Evolutionary conservation across 2,797 vertebrate species (phyloP), one percentile per base, ranked within the genome.

Genomic region (Xenops minutus): DNA sequence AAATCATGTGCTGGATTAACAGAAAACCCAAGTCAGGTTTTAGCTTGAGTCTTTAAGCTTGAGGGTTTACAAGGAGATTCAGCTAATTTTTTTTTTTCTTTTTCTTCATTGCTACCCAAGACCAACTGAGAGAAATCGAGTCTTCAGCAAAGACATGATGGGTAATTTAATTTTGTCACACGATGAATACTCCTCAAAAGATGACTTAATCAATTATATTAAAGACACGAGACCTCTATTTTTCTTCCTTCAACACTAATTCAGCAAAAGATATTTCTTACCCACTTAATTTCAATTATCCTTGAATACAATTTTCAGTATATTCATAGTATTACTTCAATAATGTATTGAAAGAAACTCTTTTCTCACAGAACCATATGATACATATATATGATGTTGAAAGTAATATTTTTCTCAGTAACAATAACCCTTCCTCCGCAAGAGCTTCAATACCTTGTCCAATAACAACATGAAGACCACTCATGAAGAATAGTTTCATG

Each of bases 1-100:
- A 96, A 89, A 92, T 94, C 87, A 80, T 54, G 44, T 51, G 26
- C 44, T 80, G 75, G 52, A 89, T 95, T 91, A 93, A 68, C 85
- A 92, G 75, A 95, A 91, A 88, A 90, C 49, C 86, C 36, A 86
- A n/a, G 62, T 72, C 46, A 88, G 72, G 22, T 77, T 96, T 92
- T 56, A 92, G 56, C 39, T 79, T 67, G 56, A 87, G 36, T 94
- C 49, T 87, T 91, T 89, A 87, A 89, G 67, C 78, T 63, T 56
- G 12, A 76, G 55, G 83, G 41, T 67, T 89, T 93, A 94, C 55
- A 44, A 52, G 91, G 73, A 89, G 41, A 72, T 83, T 74, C 64
- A 37, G 29, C 18, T 75, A 39, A 55, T 23, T 81, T 72, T 12
- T n/a, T 55, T 15, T 30, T 44, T 55, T 37, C 13, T 44, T 59